Evolutionary conservation across 2,888 invertebrate species (phyloP), one percentile per base, ranked within the genome.

Genomic region (Cryptophagus acutangulus): DNA sequence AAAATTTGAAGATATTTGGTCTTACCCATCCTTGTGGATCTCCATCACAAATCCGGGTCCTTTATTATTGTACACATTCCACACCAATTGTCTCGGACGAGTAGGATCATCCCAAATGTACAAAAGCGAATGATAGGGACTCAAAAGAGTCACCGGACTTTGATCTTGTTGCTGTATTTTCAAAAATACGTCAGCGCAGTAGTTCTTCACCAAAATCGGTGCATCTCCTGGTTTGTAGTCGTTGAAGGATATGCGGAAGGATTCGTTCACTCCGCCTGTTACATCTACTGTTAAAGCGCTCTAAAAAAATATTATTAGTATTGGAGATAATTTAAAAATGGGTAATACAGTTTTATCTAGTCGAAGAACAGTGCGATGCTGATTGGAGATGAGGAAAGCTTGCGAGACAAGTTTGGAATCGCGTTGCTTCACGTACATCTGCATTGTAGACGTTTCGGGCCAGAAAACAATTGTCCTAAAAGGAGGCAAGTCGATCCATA

Each of bases 31-130:
- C 67, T 82, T 84, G 43, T 72, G 74, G 53, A 87, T 82, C 55
- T 82, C 79, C n/a, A 85, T 81, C 1, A 76, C 69, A 55, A 81
- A 84, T 38, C 86, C 86, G 46, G 79, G 76, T 18, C 81, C 81
- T 61, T 83, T 84, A 54, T 84, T 82, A 54, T 85, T 86, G 63
- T 87, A 88, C 9, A 87, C 81, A 61, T 87, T 88, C 89, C 89
- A 89, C 52, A 84, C 72, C 2, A 90, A 71, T 36, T 76, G 76
- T 44, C 87, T 72, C 9, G 82, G 79, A 38, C 81, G 79, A 0
- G 78, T 78, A 0, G 88, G 88, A 64, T 90, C 87, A 56, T 88
- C 88, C 89, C 89, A 90, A 0, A 89, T 88, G 61, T 87, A 88
- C 20, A 88, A 65, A 59, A 87, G 71, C 6, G 83, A 80, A 65